Conservation (phyloP, 2,113 vertebrate genomes). For the Malaclemys terrapin region DNA sequence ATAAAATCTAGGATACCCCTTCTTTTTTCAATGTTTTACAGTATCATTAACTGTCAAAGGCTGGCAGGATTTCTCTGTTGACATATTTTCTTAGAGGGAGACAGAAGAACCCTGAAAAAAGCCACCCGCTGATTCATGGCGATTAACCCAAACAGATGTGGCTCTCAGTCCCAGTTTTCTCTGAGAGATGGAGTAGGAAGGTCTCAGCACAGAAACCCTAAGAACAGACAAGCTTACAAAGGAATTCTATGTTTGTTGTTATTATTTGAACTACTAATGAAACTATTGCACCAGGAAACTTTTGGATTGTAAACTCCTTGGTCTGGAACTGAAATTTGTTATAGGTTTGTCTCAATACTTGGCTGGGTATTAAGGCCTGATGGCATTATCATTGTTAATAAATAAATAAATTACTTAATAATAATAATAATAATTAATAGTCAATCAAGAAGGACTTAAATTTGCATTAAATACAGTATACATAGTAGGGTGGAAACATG, state of each 20-base stretch:
- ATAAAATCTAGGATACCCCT: conserved; percentile 61
- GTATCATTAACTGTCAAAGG: conserved; percentile 56
- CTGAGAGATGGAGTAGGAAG: too few relatives aligned
- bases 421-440: background rate
- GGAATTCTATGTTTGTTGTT: background rate
- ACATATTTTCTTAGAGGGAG: conserved; percentile 14
- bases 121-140: background rate
- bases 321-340: background rate
- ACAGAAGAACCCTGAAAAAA: background rate
- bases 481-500: background rate
- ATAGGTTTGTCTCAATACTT: background rate
- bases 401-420: background rate
- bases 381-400: background rate
- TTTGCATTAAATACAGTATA: background rate
- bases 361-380: background rate
- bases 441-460: background rate
- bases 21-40: conserved; percentile 52
- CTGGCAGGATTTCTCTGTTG: conserved; percentile 29
- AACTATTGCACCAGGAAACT: background rate
- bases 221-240: background rate
- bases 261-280: background rate
- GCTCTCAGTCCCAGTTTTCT: background rate
- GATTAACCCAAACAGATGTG: background rate
- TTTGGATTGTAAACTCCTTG: background rate
- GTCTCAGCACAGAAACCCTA: background rate